Evolutionary conservation across 2,888 invertebrate species (phyloP), one percentile per base, ranked within the genome.

Genomic region (Penaeus monodon): DNA sequence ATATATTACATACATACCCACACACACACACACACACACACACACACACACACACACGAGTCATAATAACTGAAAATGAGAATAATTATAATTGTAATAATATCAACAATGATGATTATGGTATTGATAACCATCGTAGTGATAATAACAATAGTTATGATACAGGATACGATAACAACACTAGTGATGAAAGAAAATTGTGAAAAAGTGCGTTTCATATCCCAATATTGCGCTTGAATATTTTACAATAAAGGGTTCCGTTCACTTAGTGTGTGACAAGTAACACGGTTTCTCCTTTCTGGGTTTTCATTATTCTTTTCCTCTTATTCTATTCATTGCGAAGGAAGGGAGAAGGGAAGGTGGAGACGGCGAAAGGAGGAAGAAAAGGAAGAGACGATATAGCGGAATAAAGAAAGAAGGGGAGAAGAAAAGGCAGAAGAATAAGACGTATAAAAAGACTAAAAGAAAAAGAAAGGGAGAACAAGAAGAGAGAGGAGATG

Each of bases 211-310:
- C 33, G 33, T 38, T 38, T 38, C 33, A 38, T 38, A 38, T 44
- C 6, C 44, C 44, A 44, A 44, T 44, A 44, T 44, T 44, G 44
- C 44, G 7, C 44, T 44, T 44, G 44, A 44, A 44, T 44, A 44
- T 44, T 44, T 44, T 44, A 44, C 44, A 44, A 44, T 44, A 44
- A 44, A 44, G 44, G 44, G 33, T 38, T 6, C 76, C 24, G 66
- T n/a, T 68, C 68, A 68, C n/a, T 27, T 68, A n/a, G 27, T n/a
- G 22, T 27, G 22, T 27, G n/a, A 68, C 27, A 68, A 14, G n/a
- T 68, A 10, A 68, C 49, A 49, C 49, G 77, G 49, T 49, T 29
- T 77, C 77, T 63, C 77, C 57, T 77, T 77, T 24, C 57, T 27
- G 17, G 29, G 57, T 27, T 77, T 49, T 57, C 77, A 63, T 63